These are phyloP conservation scores for Drosophila dunni DNA, from an alignment of 1,140 invertebrate genomes.

Conservation along the genomic window DNA sequence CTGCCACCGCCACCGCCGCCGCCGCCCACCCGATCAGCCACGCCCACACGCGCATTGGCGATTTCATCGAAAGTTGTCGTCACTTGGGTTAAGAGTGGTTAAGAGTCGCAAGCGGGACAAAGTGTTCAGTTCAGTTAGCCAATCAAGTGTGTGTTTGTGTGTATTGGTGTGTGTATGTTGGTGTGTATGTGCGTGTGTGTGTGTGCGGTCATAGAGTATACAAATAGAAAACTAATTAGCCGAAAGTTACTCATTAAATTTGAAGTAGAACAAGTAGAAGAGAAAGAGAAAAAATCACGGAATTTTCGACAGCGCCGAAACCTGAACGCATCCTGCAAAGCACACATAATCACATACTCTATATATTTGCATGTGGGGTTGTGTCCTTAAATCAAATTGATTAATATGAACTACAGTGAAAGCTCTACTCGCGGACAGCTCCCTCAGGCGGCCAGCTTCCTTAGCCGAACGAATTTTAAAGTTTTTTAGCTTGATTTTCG, in stretches of 20 bases:
- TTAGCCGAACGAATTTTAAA: too few species aligned
- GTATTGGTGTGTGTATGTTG: slow-evolving; percentile 27
- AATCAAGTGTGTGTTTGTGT: slow-evolving; percentile 18
- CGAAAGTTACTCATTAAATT: slow-evolving; percentile 54
- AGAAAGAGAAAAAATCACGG: too few species aligned
- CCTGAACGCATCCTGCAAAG: slow-evolving; percentile 42
- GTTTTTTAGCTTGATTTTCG: too few species aligned
- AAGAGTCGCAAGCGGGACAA: slow-evolving; percentile 6
- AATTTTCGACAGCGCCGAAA: slow-evolving; percentile 53
- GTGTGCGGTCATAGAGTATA: slow-evolving; percentile 47
- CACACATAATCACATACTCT: background rate
- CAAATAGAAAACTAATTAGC: slow-evolving; percentile 77
- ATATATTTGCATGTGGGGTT: background rate
- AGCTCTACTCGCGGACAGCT: too few species aligned
- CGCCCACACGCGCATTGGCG: slow-evolving; percentile 48
- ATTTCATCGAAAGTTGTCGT: slow-evolving; percentile 58
- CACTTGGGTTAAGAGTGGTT: slow-evolving; percentile 5
- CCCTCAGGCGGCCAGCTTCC: too few species aligned
- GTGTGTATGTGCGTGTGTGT: slow-evolving; percentile 21
- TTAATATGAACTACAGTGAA: too few species aligned
- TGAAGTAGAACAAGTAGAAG: slow-evolving; percentile 30
- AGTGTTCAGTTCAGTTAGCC: slow-evolving; percentile 28
- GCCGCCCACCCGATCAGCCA: slow-evolving; percentile 1
- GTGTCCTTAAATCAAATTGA: background rate
- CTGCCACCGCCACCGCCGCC: background rate